phyloP scores from a whole-genome alignment of 2,888 invertebrate genomes.

The Eurois occulta region DNA sequence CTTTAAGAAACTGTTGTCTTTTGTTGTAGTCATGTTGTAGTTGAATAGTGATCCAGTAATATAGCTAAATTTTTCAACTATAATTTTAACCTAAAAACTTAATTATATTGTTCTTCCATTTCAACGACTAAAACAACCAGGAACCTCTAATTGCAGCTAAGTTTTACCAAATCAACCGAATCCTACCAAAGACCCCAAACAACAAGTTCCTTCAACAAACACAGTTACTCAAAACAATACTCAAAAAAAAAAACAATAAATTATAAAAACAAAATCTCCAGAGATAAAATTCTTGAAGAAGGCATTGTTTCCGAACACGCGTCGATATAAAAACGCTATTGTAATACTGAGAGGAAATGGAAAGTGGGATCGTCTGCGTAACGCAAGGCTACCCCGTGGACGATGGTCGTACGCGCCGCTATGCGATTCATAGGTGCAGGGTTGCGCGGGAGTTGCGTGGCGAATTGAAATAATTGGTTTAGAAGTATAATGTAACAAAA shows the following conservation, averaged over 20 bases:
- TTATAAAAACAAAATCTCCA: constrained; percentile 37
- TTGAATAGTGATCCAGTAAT: not conserved
- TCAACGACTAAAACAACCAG: not conserved
- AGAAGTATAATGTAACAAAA: not conserved
- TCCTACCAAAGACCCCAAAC: not conserved
- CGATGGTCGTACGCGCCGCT: constrained; percentile 79
- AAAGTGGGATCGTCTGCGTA: constrained; percentile 86
- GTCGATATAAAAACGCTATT: constrained; percentile 79
- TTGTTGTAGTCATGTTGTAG: not conserved
- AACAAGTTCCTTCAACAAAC: constrained; percentile 1
- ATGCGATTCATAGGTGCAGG: constrained; percentile 81
- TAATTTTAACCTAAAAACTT: not conserved
- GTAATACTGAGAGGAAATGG: constrained; percentile 85
- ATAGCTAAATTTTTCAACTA: no score
- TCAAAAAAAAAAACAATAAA: constrained; percentile 33
- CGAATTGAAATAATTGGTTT: constrained; percentile 11
- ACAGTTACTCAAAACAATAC: constrained; percentile 34
- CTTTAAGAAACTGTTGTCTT: not conserved
- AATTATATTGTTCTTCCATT: not conserved
- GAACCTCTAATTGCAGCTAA: not conserved
- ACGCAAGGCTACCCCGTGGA: constrained; percentile 81
- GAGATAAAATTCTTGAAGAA: constrained; percentile 70
- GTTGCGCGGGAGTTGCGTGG: constrained; percentile 61
- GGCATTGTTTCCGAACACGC: constrained; percentile 74
- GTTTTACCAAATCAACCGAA: not conserved